Evolutionary conservation across 2,113 vertebrate species (phyloP).

Genomic region (Archilochus colubris): DNA sequence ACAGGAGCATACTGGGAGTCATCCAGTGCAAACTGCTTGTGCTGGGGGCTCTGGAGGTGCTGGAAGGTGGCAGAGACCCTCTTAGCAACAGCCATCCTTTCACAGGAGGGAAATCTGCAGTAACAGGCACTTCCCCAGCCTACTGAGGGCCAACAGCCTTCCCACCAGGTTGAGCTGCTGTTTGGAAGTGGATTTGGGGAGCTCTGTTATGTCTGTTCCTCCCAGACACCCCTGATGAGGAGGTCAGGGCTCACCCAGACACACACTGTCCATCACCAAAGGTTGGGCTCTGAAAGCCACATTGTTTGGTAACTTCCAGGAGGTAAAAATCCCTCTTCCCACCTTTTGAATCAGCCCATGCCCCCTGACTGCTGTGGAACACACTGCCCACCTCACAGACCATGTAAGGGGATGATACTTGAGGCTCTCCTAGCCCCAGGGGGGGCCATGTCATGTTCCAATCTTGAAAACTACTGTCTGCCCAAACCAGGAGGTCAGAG

Average conservation of each 20-base stretch:
- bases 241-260: neutral
- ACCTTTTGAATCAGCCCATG: neutral
- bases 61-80: conserved; percentile 37
- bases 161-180: neutral
- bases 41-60: conserved; percentile 84
- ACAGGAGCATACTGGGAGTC: conserved; percentile 70
- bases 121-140: neutral
- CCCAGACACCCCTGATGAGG: neutral
- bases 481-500: neutral
- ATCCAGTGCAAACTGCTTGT: conserved; percentile 77
- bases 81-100: neutral
- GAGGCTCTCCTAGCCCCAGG: neutral
- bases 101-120: neutral
- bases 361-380: fast-evolving
- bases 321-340: neutral
- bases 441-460: fast-evolving
- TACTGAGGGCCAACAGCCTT: neutral
- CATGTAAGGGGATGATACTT: neutral
- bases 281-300: neutral
- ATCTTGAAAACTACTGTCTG: neutral
- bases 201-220: neutral
- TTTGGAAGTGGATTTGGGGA: neutral
- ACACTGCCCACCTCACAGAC: neutral
- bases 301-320: neutral
- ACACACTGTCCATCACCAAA: neutral